Evolutionary conservation across 2,888 invertebrate genomes (phyloP).

Genomic region (Scaptomyza reducta): DNA sequence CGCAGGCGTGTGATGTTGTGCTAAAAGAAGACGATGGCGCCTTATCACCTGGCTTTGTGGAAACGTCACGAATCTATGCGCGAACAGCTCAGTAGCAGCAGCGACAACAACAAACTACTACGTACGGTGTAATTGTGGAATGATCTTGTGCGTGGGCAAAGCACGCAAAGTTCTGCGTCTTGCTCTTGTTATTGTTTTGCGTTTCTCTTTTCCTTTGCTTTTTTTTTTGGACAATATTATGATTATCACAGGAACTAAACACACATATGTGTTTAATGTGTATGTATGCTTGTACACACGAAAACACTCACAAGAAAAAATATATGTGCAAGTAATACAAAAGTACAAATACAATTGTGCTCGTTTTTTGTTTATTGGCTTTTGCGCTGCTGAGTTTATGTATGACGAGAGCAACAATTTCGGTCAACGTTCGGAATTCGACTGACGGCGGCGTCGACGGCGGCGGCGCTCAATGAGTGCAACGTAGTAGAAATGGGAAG

Average conservation of each 20-base stretch:
- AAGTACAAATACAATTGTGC: slow-evolving; percentile 22
- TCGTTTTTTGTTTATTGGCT: slow-evolving; percentile 16
- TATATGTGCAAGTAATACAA: slow-evolving; percentile 9
- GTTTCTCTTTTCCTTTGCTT: slow-evolving; percentile 8
- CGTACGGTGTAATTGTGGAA: slow-evolving; percentile 28
- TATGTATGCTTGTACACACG: neutral
- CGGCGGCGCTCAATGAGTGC: slow-evolving; percentile 54
- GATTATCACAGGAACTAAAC: slow-evolving; percentile 41
- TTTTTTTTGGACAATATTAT: slow-evolving; percentile 28
- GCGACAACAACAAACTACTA: slow-evolving; percentile 11
- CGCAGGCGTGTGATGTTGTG: slow-evolving; percentile 27
- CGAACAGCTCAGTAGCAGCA: slow-evolving; percentile 26
- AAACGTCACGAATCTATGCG: slow-evolving; percentile 48
- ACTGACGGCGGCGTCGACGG: slow-evolving; percentile 65
- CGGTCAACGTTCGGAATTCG: slow-evolving; percentile 78
- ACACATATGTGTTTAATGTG: neutral
- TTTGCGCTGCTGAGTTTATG: slow-evolving; percentile 22
- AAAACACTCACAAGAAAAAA: slow-evolving; percentile 6
- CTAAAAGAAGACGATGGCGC: slow-evolving; percentile 3
- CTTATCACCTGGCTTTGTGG: slow-evolving; percentile 45
- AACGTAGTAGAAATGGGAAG: slow-evolving; percentile 68
- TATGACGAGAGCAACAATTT: slow-evolving; percentile 63
- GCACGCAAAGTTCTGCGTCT: slow-evolving; percentile 9
- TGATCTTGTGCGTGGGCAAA: slow-evolving; percentile 41
- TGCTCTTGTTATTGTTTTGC: slow-evolving; percentile 18